Percentiles rank a stretch among this genome's conserved stretches.
Conservation (phyloP, 2,797 vertebrate genomes). For the Gallirallus australis region DNA sequence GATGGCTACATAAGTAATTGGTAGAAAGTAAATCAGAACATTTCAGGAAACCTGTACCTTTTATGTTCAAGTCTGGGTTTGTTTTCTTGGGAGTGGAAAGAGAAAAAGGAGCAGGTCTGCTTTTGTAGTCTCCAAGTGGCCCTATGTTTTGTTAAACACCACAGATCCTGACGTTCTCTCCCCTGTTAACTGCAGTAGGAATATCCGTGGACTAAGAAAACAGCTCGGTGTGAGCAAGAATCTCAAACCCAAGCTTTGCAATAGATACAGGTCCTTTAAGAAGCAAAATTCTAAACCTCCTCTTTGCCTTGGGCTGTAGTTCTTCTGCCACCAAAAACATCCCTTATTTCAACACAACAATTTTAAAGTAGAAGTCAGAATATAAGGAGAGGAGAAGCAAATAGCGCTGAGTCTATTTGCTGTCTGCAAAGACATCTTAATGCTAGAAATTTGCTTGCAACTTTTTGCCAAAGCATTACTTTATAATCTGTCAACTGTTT, state of each 20-base stretch:
- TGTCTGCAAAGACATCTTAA: not conserved
- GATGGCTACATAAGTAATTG: not conserved
- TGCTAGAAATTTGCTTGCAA: not conserved
- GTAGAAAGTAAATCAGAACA: not conserved
- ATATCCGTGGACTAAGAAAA: not conserved
- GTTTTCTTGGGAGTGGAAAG: not conserved
- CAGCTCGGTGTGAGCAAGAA: not conserved
- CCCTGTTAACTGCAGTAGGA: not conserved
- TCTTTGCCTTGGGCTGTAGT: not conserved
- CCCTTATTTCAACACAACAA: not conserved
- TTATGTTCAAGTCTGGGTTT: not conserved
- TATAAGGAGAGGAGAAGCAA: not conserved
- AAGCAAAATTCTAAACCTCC: not conserved
- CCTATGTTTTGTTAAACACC: not conserved
- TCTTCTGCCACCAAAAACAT: not conserved
- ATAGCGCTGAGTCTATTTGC: not conserved
- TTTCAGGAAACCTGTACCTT: not conserved
- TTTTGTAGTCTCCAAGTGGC: not conserved
- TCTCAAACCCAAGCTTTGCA: not conserved
- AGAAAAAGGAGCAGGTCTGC: not conserved
- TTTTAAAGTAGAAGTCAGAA: not conserved
- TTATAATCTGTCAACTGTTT: slow-evolving; percentile 10
- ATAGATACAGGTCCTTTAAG: not conserved
- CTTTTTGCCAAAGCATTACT: not conserved
- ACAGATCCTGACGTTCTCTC: too few relatives aligned